Percentiles rank a stretch among this genome's conserved stretches.
Conservation (phyloP, 2,113 vertebrate genomes). For the Odocoileus virginianus region DNA sequence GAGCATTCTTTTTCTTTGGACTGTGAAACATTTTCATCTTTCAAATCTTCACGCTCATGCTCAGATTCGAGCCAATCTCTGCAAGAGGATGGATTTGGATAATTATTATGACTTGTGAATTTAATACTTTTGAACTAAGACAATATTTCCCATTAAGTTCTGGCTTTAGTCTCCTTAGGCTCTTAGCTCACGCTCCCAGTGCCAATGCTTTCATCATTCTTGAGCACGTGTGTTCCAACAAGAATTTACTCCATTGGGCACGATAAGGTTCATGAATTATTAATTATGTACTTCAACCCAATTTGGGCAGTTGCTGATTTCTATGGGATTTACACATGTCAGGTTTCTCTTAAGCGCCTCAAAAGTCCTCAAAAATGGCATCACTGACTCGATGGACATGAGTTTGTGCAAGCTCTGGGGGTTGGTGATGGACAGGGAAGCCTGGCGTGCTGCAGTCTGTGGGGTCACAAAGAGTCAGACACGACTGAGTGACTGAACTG, state of each 20-base stretch:
- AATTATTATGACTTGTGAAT: background rate
- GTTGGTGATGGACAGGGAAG: background rate
- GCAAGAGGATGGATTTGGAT: background rate
- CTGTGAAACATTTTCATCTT: background rate
- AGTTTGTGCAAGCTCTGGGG: background rate
- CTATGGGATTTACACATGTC: background rate
- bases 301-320: background rate
- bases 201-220: background rate
- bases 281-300: background rate
- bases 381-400: background rate
- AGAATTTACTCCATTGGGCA: background rate
- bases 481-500: background rate
- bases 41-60: background rate
- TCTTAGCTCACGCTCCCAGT: background rate
- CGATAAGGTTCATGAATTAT: background rate
- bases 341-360: background rate
- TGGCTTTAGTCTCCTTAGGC: background rate
- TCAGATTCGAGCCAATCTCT: background rate
- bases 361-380: background rate
- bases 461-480: background rate
- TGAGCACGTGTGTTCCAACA: background rate
- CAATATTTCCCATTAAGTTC: background rate
- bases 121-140: background rate
- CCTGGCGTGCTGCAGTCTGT: background rate
- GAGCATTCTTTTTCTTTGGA: background rate